Evolutionary conservation across 2,797 vertebrate species (phyloP).

Genomic region (Halcyon smyrnensis): DNA sequence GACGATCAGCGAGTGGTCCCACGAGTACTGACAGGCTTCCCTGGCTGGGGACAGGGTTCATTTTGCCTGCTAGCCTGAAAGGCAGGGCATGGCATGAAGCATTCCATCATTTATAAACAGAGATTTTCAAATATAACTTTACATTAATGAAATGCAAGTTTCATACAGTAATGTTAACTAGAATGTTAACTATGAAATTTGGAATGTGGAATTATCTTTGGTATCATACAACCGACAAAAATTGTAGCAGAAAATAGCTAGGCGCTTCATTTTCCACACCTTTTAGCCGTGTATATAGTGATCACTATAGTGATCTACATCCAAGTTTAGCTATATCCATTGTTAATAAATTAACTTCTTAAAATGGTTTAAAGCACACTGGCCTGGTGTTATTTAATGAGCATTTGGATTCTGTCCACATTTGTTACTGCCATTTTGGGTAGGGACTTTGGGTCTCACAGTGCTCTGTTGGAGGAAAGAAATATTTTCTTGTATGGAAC

Average conservation of each 20-base stretch:
- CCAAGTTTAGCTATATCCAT: neutral
- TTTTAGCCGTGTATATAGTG: neutral
- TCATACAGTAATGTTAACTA: neutral
- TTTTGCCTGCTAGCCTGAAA: neutral
- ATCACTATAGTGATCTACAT: too few species aligned
- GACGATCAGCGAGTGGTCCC: too few species aligned
- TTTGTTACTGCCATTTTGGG: neutral
- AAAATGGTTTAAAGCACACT: neutral
- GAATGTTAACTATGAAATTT: too few species aligned
- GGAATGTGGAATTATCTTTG: neutral
- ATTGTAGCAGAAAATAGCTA: neutral
- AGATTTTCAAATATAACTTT: neutral
- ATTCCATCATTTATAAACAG: neutral
- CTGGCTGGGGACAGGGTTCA: neutral
- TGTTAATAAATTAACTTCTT: neutral
- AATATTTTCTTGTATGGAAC: neutral
- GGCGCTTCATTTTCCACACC: neutral
- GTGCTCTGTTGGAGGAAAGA: neutral
- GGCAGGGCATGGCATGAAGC: neutral
- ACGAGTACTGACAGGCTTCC: fast-evolving
- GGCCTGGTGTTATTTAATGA: neutral
- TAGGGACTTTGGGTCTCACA: neutral
- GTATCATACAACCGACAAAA: neutral
- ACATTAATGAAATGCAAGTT: neutral
- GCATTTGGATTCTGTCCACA: neutral